These are phyloP conservation scores for Phrynocephalus vlangalii DNA, from an alignment of 2,797 vertebrate species.

Conservation along the genomic window DNA sequence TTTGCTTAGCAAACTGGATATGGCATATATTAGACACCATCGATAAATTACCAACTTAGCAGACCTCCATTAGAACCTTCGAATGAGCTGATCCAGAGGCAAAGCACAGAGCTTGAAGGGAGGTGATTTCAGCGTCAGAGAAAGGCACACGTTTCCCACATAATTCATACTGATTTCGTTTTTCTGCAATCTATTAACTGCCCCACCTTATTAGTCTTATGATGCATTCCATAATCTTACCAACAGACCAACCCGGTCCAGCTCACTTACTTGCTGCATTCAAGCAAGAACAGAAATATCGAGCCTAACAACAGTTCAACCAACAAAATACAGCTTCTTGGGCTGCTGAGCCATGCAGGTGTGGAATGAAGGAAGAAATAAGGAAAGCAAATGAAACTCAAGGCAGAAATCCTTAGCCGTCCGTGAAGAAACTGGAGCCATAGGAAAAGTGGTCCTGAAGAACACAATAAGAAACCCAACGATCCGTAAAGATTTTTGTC, in stretches of 20 bases:
- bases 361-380: not conserved
- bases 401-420: not conserved
- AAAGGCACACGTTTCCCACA: not conserved
- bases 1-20: not conserved
- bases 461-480: not conserved
- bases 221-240: not conserved
- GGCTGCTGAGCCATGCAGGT: not conserved
- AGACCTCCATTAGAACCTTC: not conserved
- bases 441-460: not conserved
- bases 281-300: not conserved
- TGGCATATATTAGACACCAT: conserved; percentile 9
- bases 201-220: not conserved
- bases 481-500: not conserved
- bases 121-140: not conserved
- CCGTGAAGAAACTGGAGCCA: not conserved
- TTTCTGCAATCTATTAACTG: not conserved
- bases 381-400: not conserved
- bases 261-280: conserved; percentile 26
- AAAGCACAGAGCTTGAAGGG: not conserved
- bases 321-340: not conserved
- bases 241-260: conserved; percentile 10
- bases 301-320: not conserved
- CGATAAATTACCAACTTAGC: not conserved
- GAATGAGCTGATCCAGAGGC: not conserved
- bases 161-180: not conserved